These are phyloP conservation scores for Thunnus maccoyii DNA, from an alignment of 2,113 vertebrate genomes.

Conservation along the genomic window DNA sequence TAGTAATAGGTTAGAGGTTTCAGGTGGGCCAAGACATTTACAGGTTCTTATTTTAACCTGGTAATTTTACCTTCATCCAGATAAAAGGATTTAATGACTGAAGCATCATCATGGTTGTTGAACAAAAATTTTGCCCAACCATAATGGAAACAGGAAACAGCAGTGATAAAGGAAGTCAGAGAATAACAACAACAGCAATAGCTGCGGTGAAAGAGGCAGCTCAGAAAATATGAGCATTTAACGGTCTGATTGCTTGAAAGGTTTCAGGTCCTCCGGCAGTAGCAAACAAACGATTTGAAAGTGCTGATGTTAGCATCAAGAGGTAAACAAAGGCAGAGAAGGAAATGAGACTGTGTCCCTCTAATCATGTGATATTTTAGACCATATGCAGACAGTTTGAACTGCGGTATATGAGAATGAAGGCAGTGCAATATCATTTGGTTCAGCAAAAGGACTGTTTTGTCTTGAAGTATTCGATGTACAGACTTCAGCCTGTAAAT, in stretches of 20 bases:
- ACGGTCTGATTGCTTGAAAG: slow-evolving; percentile 17
- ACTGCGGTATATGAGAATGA: background rate
- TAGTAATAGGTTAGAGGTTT: background rate
- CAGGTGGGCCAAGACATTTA: too few relatives aligned
- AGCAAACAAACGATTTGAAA: slow-evolving; percentile 9
- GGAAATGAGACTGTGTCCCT: slow-evolving; percentile 3
- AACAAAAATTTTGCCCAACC: background rate
- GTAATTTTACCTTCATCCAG: background rate
- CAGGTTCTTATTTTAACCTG: slow-evolving; percentile 2
- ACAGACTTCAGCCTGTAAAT: background rate
- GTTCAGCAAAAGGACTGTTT: slow-evolving; percentile 23
- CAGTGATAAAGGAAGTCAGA: slow-evolving; percentile 69
- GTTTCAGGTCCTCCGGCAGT: background rate
- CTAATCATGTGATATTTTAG: slow-evolving; percentile 25
- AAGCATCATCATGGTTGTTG: background rate
- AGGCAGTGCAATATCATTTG: background rate
- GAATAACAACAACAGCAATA: slow-evolving; percentile 56
- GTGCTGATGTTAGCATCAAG: slow-evolving; percentile 4
- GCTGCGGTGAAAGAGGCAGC: slow-evolving; percentile 55
- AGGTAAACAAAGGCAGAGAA: slow-evolving; percentile 23
- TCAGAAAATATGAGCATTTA: slow-evolving; percentile 27
- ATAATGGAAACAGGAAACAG: slow-evolving; percentile 67
- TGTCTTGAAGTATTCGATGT: background rate
- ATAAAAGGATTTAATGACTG: slow-evolving; percentile 29
- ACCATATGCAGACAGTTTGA: slow-evolving; percentile 3